Conservation (phyloP, 2,888 invertebrate genomes). For the Catonia carolina region DNA sequence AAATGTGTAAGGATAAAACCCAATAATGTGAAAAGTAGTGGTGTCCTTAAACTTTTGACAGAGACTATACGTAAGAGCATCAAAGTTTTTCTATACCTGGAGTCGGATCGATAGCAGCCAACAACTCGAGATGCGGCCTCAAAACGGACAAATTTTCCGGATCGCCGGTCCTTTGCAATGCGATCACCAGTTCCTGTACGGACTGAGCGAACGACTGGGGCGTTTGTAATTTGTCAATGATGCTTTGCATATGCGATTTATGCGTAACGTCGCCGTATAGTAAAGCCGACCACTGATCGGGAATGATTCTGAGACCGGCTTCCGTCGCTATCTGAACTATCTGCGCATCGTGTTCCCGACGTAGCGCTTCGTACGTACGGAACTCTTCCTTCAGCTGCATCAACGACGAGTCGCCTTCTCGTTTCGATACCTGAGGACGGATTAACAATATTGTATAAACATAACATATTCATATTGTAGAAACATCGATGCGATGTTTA, state of each 20-base stretch:
- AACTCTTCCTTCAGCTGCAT: constrained; percentile 98
- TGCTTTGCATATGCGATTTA: constrained; percentile 96
- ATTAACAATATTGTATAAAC: not conserved
- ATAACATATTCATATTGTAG: constrained; percentile 12
- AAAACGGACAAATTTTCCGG: constrained; percentile 73
- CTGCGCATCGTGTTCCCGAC: constrained; percentile 96
- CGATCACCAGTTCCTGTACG: constrained; percentile 85
- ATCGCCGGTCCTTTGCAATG: constrained; percentile 82
- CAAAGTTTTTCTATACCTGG: constrained; percentile 50
- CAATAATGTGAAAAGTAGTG: too few species aligned
- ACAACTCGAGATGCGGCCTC: constrained; percentile 70
- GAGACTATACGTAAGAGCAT: too few species aligned
- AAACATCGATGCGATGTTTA: not conserved
- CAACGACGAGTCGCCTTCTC: constrained; percentile 92
- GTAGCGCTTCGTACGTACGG: constrained; percentile 83
- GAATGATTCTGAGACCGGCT: constrained; percentile 91
- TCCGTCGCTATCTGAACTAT: constrained; percentile 98
- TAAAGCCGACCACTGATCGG: constrained; percentile 97
- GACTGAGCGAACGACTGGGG: constrained; percentile 85
- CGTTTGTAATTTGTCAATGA: constrained; percentile 85
- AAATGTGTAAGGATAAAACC: too few species aligned
- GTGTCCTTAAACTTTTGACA: too few species aligned
- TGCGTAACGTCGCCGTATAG: constrained; percentile 92
- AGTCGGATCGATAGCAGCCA: constrained; percentile 81
- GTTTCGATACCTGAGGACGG: constrained; percentile 71